Percentiles rank a stretch among this genome's conserved stretches.
These are phyloP conservation scores for Capreolus pygargus DNA, from an alignment of 2,113 vertebrate species.

Conservation along the genomic window DNA sequence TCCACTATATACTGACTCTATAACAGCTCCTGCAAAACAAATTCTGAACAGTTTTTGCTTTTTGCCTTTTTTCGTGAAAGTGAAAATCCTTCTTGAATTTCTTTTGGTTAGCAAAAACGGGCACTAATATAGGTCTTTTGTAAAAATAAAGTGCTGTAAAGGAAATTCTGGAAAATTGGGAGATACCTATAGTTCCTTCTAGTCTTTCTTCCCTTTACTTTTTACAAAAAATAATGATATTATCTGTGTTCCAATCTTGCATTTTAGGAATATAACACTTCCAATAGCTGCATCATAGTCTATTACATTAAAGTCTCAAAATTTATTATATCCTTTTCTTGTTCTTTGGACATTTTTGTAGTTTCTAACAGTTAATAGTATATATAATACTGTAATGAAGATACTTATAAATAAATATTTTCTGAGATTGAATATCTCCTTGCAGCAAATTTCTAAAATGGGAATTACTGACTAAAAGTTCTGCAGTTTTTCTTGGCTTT, in stretches of 20 bases:
- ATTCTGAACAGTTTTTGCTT: neutral
- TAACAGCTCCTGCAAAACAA: neutral
- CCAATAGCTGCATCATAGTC: neutral
- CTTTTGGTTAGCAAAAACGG: neutral
- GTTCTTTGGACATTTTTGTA: neutral
- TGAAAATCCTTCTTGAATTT: neutral
- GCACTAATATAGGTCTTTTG: neutral
- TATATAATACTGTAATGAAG: neutral
- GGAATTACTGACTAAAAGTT: neutral
- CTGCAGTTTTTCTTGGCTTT: constrained; percentile 19
- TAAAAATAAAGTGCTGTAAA: neutral
- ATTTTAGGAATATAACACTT: neutral
- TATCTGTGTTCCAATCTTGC: neutral
- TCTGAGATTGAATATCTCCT: neutral
- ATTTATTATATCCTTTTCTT: neutral
- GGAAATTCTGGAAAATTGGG: neutral
- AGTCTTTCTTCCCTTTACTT: neutral
- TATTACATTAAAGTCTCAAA: neutral
- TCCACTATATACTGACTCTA: neutral
- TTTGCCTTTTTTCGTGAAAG: neutral
- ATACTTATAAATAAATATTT: neutral
- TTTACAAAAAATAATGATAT: neutral
- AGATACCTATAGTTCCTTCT: neutral
- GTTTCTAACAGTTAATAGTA: neutral
- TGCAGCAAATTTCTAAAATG: neutral